Evolutionary conservation across 2,113 vertebrate genomes (phyloP).

Genomic region (Cromileptes altivelis): DNA sequence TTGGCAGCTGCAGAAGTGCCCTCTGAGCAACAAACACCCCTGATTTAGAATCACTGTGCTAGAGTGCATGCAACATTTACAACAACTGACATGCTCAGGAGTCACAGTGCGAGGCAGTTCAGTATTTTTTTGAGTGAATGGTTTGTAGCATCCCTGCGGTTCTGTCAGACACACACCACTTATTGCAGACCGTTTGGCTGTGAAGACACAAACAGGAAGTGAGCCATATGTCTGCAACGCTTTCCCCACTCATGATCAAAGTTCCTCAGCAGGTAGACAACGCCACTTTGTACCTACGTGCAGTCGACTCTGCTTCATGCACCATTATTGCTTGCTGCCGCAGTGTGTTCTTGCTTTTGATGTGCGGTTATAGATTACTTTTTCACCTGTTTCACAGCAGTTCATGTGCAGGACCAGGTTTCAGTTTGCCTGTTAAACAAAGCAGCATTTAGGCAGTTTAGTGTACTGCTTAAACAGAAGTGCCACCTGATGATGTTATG

Average conservation of each 20-base stretch:
- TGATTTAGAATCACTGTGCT: neutral
- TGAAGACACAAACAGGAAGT: constrained; percentile 71
- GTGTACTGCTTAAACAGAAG: neutral
- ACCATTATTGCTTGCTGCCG: neutral
- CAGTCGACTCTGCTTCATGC: neutral
- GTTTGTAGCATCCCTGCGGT: neutral
- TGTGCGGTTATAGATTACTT: neutral
- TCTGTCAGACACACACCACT: constrained; percentile 3
- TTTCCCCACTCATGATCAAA: constrained; percentile 19
- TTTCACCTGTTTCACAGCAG: neutral
- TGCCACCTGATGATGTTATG: neutral
- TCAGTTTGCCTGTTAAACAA: constrained; percentile 7
- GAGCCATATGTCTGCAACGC: constrained; percentile 4
- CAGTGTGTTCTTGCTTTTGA: neutral
- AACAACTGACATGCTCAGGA: constrained; percentile 20
- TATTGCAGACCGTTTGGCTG: constrained; percentile 5
- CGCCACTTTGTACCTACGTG: neutral
- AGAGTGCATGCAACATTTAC: neutral
- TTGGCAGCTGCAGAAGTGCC: neutral
- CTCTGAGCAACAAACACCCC: neutral
- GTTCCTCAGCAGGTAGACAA: neutral
- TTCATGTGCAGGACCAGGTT: neutral
- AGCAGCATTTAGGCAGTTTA: neutral
- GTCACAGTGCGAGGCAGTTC: constrained; percentile 1
- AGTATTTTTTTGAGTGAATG: neutral